Evolutionary conservation across 64 coral and sea anemone genomes (phyloP).

Genomic region (Stylophora pistillata): DNA sequence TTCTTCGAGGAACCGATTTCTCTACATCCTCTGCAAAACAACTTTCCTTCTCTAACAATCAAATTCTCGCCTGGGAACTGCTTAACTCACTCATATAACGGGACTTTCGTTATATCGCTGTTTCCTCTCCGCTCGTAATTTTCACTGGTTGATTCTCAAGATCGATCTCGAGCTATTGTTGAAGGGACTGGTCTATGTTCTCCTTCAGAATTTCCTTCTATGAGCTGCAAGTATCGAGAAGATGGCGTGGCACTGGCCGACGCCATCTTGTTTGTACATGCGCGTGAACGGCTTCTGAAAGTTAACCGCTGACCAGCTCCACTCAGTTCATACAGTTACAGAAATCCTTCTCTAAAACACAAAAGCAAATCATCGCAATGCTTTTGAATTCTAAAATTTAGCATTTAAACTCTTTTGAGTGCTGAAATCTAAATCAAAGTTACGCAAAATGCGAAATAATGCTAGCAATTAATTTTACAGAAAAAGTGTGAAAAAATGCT

Average conservation of each 20-base stretch:
- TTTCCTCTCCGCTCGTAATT: slow-evolving; percentile 3
- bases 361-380: slow-evolving; percentile 15
- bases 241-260: slow-evolving; percentile 10
- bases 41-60: slow-evolving; percentile 20
- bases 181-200: no score
- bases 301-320: slow-evolving; percentile 34
- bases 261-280: slow-evolving; percentile 42
- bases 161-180: background rate
- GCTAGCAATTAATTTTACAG: background rate
- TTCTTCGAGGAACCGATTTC: slow-evolving; percentile 15
- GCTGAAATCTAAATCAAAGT: slow-evolving; percentile 8
- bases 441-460: slow-evolving; percentile 26
- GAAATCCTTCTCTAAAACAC: slow-evolving; percentile 16
- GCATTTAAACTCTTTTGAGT: slow-evolving; percentile 3
- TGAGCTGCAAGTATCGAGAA: background rate
- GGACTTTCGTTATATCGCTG: slow-evolving; percentile 6
- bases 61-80: slow-evolving; percentile 36
- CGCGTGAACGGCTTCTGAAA: slow-evolving; percentile 30
- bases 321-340: slow-evolving; percentile 16
- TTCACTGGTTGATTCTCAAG: background rate
- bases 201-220: background rate
- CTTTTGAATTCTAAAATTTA: slow-evolving; percentile 24
- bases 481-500: slow-evolving; percentile 24
- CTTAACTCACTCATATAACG: background rate
- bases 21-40: slow-evolving; percentile 26